A percentile compares a stretch with the other conserved stretches of the same genome.
These are phyloP conservation scores for Donacobius atricapilla DNA, from an alignment of 2,113 vertebrate genomes.

Conservation along the genomic window DNA sequence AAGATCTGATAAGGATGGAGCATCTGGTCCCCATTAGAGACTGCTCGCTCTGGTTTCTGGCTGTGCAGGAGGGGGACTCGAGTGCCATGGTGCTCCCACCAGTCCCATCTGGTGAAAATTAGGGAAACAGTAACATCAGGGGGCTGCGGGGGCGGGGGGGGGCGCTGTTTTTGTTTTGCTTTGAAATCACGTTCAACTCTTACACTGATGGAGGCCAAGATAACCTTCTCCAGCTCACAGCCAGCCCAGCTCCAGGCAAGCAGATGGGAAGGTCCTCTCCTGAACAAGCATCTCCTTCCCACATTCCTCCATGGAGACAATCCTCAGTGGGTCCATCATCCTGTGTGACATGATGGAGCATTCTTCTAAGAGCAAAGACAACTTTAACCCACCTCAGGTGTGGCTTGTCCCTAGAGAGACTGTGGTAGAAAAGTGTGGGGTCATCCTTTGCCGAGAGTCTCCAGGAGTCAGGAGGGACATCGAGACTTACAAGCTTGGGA, in stretches of 20 bases:
- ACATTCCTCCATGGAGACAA: not conserved
- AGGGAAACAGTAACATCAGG: constrained; percentile 51
- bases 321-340: not conserved
- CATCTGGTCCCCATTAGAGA: constrained; percentile 67
- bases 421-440: not conserved
- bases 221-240: not conserved
- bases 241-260: not conserved
- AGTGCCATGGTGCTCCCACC: not conserved
- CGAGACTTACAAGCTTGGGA: not conserved
- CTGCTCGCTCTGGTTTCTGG: constrained; percentile 10
- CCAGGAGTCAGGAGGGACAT: not conserved
- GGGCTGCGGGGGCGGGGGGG: not conserved
- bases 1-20: constrained; percentile 62
- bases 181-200: constrained; percentile 59
- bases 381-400: not conserved
- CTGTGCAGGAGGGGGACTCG: not conserved
- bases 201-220: constrained; percentile 50
- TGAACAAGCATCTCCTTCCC: not conserved
- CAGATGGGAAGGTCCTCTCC: not conserved
- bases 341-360: not conserved
- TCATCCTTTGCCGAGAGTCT: not conserved
- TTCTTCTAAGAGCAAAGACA: not conserved
- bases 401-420: not conserved
- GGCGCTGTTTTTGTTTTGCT: constrained; percentile 56
- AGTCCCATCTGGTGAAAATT: constrained; percentile 66